Conservation (phyloP, 1,140 invertebrate species). For the Brachionus rotundiformis region DNA sequence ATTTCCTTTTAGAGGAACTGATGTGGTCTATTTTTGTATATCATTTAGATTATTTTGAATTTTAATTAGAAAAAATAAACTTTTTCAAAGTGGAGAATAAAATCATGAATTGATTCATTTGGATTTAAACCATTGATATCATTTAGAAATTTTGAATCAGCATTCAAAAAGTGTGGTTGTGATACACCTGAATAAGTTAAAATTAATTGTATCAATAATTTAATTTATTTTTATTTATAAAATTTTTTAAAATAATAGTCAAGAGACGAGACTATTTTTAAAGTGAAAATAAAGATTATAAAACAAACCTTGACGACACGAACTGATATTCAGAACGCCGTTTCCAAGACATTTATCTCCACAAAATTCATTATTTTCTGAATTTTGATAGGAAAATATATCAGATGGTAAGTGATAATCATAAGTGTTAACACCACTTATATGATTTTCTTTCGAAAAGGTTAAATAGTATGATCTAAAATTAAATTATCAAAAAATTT, state of each 20-base stretch:
- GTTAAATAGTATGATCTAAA: conserved; percentile 40
- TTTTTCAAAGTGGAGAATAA: conserved; percentile 25
- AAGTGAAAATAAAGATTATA: no score
- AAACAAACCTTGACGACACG: conserved; percentile 23
- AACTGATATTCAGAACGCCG: conserved; percentile 41
- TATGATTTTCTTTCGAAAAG: neutral
- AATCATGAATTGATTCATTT: conserved; percentile 17
- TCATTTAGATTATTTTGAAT: no score
- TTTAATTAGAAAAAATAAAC: neutral
- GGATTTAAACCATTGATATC: conserved; percentile 28
- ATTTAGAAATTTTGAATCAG: conserved; percentile 23
- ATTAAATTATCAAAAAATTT: neutral
- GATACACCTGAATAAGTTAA: neutral
- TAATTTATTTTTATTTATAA: no score
- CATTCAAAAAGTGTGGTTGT: conserved; percentile 49
- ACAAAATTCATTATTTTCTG: conserved; percentile 34
- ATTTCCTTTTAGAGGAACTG: conserved; percentile 38
- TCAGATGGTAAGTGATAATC: conserved; percentile 36
- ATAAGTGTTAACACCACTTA: neutral
- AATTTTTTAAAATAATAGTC: no score
- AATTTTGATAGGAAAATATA: conserved; percentile 29
- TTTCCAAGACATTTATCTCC: conserved; percentile 18
- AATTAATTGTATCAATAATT: neutral
- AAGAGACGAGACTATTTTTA: no score
- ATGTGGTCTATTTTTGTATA: conserved; percentile 17